Percentiles rank a stretch among this genome's conserved stretches.
These are phyloP conservation scores for Saguinus imperator DNA, from an alignment of 2,113 vertebrate species.

Conservation along the genomic window DNA sequence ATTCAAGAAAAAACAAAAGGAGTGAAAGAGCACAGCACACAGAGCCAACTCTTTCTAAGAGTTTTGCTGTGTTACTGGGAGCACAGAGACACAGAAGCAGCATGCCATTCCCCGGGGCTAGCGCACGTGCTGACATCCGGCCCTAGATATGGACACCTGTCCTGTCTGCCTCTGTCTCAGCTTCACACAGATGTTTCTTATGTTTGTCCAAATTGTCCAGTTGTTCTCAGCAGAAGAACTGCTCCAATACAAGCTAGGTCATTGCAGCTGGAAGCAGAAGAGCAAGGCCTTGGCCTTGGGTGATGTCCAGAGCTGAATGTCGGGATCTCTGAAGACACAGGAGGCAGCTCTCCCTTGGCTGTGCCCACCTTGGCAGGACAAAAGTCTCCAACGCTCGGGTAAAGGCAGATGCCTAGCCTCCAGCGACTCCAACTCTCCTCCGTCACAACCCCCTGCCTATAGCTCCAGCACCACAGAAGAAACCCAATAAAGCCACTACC, in stretches of 20 bases:
- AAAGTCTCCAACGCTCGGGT: background rate
- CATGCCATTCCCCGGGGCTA: background rate
- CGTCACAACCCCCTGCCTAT: rapidly evolving
- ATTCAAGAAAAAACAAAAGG: background rate
- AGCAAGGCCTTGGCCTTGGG: background rate
- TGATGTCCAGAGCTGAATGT: background rate
- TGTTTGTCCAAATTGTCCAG: background rate
- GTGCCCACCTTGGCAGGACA: background rate
- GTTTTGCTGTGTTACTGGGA: background rate
- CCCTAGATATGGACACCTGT: background rate
- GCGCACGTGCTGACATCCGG: rapidly evolving
- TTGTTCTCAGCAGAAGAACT: background rate
- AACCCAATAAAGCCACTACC: background rate
- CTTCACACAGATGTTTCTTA: background rate
- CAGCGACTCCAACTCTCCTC: too few species aligned
- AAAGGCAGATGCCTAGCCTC: background rate
- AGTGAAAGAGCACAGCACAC: background rate
- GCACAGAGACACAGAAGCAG: background rate
- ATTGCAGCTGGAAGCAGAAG: background rate
- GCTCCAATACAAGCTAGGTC: background rate
- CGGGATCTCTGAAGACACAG: background rate
- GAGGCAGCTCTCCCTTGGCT: background rate
- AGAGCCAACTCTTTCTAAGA: background rate
- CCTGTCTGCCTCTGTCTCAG: background rate
- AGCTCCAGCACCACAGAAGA: background rate